A percentile compares a stretch with the other conserved stretches of the same genome.
These are phyloP conservation scores for Bombyx mori DNA, from an alignment of 1,140 invertebrate species.

Conservation along the genomic window DNA sequence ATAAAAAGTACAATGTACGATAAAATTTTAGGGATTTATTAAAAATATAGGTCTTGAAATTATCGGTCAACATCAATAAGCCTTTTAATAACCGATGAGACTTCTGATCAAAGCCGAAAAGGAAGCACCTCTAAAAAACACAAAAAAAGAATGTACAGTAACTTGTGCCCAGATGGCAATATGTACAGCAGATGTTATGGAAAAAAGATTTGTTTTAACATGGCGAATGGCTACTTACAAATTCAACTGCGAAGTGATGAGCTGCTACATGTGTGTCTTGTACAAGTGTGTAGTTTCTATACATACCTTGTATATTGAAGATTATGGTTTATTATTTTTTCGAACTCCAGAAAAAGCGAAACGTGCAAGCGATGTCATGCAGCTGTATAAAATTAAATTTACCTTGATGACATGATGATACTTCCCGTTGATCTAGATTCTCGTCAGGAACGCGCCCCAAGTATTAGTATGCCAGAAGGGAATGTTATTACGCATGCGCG, in stretches of 20 bases:
- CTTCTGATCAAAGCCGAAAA: constrained; percentile 6
- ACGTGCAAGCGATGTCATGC: constrained; percentile 12
- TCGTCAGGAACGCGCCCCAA: constrained; percentile 46
- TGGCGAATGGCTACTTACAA: constrained; percentile 1
- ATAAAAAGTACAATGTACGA: no score
- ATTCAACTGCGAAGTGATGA: background rate
- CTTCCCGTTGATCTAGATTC: constrained; percentile 32
- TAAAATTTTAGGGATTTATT: no score
- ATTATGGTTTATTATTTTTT: constrained; percentile 11
- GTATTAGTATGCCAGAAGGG: constrained; percentile 70
- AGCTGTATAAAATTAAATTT: constrained; percentile 26
- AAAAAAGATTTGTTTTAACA: constrained; percentile 7
- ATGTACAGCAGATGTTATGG: constrained; percentile 40
- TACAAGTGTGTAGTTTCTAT: constrained; percentile 9
- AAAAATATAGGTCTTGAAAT: no score
- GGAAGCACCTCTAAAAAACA: constrained; percentile 12
- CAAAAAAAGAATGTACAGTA: no score
- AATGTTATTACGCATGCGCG: constrained; percentile 70
- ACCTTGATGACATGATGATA: constrained; percentile 43
- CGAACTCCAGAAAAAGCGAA: no score
- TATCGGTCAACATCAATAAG: no score
- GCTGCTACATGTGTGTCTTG: constrained; percentile 1
- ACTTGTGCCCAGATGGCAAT: constrained; percentile 14
- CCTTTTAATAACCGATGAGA: background rate
- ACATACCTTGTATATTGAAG: constrained; percentile 20